Evolutionary conservation across 2,888 invertebrate genomes (phyloP).

Genomic region (Silvanus unidentatus): DNA sequence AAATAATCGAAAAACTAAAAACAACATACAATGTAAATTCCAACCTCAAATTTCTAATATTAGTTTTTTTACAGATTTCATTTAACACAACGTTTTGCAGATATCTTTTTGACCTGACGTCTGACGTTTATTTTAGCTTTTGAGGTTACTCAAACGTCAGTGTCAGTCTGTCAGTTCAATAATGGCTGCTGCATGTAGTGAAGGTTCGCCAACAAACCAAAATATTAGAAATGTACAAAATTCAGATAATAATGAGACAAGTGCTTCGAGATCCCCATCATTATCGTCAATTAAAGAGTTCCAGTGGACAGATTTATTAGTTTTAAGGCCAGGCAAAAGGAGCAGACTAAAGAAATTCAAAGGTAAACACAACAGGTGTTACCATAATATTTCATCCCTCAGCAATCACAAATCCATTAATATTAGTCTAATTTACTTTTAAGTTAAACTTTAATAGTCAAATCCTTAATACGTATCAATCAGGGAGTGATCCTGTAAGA

Average conservation of each 20-base stretch:
- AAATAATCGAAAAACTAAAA: too few relatives aligned
- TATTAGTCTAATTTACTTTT: too few relatives aligned
- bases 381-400: too few relatives aligned
- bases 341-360: slow-evolving; percentile 24
- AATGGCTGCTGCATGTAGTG: slow-evolving; percentile 45
- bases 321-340: slow-evolving; percentile 29
- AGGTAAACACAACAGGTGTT: slow-evolving; percentile 17
- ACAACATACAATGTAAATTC: too few relatives aligned
- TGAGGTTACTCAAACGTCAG: slow-evolving; percentile 4
- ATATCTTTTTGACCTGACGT: too few relatives aligned
- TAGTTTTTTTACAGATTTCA: too few relatives aligned
- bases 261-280: slow-evolving; percentile 52
- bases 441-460: background rate
- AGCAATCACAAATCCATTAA: too few relatives aligned
- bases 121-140: too few relatives aligned
- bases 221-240: slow-evolving; percentile 24
- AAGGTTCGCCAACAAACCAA: slow-evolving; percentile 44
- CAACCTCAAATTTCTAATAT: too few relatives aligned
- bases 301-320: slow-evolving; percentile 40
- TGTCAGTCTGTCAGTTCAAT: slow-evolving; percentile 14
- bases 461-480: too few relatives aligned
- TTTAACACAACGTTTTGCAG: too few relatives aligned
- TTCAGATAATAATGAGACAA: slow-evolving; percentile 32
- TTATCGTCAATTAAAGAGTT: slow-evolving; percentile 52
- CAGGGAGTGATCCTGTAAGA: too few relatives aligned